Base-by-base conservation (phyloP, 2,888 invertebrate genomes). In the Gastrophysa polygoni region DNA sequence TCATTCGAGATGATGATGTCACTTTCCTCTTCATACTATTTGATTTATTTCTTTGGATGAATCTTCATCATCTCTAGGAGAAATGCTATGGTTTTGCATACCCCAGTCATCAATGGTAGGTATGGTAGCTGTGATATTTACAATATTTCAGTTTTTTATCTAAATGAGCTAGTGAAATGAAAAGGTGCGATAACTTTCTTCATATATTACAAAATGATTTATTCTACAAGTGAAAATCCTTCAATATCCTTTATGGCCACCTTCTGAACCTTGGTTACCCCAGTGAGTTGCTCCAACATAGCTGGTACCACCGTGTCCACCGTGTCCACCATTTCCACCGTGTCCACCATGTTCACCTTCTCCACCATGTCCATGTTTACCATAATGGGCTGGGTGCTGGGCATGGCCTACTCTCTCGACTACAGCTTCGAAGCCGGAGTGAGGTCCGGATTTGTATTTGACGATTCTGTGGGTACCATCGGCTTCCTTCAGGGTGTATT, bases 381-480 rank as follows among this genome's bases (percentile, higher is more conserved):
- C 61, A 51, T 67, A 68, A 61, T 66, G 66, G 16, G 69, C 71
- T 1, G 72, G 73, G 64, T 74, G 73, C 34, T 74, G 69, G 17
- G 71, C 71, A 61, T 73, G 68, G 1, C 73, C 74, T n/a, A 65
- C 59, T 38, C 69, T 59, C 58, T 68, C 70, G 16, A 74, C 74
- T 0, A 73, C 68, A n/a, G 74, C 74, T 44, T 74, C 68, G 58
- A 74, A 72, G 11, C 74, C 74, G 20, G 63, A 51, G 50, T 74
- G 69, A 24, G 63, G 66, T 8, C 55, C 66, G 21, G 66, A 61
- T 32, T 58, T 75, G 71, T 81, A 81, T 61, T 81, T 75, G 5
- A 81, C 81, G 5, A 77, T 73, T 6, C 81, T 73, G 16, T 72
- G 72, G 57, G 80, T 80, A 66, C 81, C 81, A 70, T 81, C 81